A percentile compares a stretch with the other conserved stretches of the same genome.
Evolutionary conservation across 2,113 vertebrate genomes (phyloP).

Genomic region (Hyla sarda): DNA sequence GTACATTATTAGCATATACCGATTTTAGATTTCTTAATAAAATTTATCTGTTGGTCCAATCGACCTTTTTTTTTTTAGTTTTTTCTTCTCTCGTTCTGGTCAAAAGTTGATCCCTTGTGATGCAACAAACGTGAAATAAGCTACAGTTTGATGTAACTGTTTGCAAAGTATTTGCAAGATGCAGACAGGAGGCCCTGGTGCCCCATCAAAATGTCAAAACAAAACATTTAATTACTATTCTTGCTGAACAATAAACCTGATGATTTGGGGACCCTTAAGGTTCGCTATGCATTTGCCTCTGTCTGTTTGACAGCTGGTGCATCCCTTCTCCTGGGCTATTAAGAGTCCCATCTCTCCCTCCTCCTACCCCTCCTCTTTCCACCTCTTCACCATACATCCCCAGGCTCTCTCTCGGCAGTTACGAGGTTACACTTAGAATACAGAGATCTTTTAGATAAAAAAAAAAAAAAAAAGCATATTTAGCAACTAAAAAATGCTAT

Average conservation of each 20-base stretch:
- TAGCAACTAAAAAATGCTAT: background rate
- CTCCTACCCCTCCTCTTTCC: slow-evolving; percentile 32
- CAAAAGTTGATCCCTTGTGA: slow-evolving; percentile 27
- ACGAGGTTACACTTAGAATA: slow-evolving; percentile 14
- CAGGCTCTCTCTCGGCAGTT: slow-evolving; percentile 20
- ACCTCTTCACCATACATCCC: slow-evolving; percentile 22
- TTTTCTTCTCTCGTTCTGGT: background rate
- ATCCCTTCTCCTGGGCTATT: slow-evolving; percentile 47
- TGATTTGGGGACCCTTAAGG: slow-evolving; percentile 52
- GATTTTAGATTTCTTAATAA: slow-evolving; percentile 22
- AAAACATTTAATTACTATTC: slow-evolving; percentile 59
- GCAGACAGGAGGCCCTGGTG: slow-evolving; percentile 35
- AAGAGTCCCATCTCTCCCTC: slow-evolving; percentile 51
- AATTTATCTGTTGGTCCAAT: background rate
- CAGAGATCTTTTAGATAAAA: slow-evolving; percentile 17
- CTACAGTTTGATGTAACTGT: slow-evolving; percentile 50
- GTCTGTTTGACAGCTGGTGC: slow-evolving; percentile 58
- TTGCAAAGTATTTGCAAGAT: slow-evolving; percentile 46
- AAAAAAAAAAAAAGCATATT: slow-evolving; percentile 3
- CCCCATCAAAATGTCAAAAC: slow-evolving; percentile 54
- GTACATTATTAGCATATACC: slow-evolving; percentile 20
- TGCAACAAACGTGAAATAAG: slow-evolving; percentile 45
- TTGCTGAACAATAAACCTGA: slow-evolving; percentile 53
- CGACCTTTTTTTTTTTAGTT: background rate
- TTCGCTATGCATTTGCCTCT: slow-evolving; percentile 49